Base-by-base conservation (phyloP, 2,888 invertebrate genomes). In the Zhuqinia jingwanae region DNA sequence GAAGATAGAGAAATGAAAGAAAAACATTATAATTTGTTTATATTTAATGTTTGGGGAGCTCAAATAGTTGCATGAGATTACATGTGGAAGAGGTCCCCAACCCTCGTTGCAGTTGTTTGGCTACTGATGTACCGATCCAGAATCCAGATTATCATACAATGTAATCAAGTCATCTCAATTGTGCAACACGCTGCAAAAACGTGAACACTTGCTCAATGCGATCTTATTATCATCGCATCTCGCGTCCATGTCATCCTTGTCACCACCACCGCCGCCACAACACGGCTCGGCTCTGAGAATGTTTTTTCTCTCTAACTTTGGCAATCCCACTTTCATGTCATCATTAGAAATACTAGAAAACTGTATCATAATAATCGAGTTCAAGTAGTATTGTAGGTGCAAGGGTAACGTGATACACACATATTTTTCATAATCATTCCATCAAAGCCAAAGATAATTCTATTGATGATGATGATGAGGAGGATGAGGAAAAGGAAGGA, bases 101-200 rank as follows among this genome's bases (percentile, higher is more conserved):
- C 50, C 50, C 50, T 13, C 20, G 25, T 3, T 8, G 36, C 36
- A 36, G 36, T 36, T 36, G 36, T 36, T 36, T 36, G 36, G 15
- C n/a, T 50, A 13, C n/a, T n/a, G n/a, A 11, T 58, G 58, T 13
- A 53, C 20, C 11, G 17, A 20, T 58, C 30, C 1, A 30, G 63
- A 63, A n/a, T 63, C 68, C 68, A 45, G 45, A 45, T 68, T 45
- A 45, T 27, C 65, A n/a, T n/a, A n/a, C n/a, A n/a, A n/a, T n/a
- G n/a, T n/a, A n/a, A n/a, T n/a, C n/a, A n/a, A n/a, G n/a, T 63
- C 30, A 8, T 13, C 50, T 50, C 50, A 2, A 15, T 13, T n/a
- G n/a, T 2, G 17, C 27, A n/a, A 20, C 68, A 68, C 68, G 68
- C 45, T 68, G 42, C 68, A 45, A 68, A 68, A 42, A 68, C 68